Base-by-base conservation (phyloP, 2,888 invertebrate species). In the Drosophila longiperda region DNA sequence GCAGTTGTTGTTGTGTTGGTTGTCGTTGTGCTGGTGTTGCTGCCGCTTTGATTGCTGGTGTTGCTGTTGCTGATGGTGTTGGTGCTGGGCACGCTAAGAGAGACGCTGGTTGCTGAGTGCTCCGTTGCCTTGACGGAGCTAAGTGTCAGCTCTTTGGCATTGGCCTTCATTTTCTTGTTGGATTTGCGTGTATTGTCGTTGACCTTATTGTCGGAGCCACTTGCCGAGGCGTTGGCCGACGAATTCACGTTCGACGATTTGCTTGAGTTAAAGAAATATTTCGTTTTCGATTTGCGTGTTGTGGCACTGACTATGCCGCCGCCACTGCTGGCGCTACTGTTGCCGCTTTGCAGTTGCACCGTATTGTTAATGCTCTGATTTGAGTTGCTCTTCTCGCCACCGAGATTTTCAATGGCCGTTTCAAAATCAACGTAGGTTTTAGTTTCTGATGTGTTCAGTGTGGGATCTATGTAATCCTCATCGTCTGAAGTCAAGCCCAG, bases 401-500 rank as follows among this genome's bases (percentile, higher is more conserved):
- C 74, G 29, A 90, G 80, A 66, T 91, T 90, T 36, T 90, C 91
- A 63, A 87, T 68, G 54, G 83, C 89, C 20, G 91, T 82, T 36
- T 80, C 82, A 63, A 91, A 90, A 38, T 92, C 92, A 11, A 67
- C 68, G 66, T 91, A 91, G 12, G 79, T 79, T 66, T 88, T 91
- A 29, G 59, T 78, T 33, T 83, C 88, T 23, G 76, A 69, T 26
- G 78, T 73, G 33, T 80, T 77, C 59, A 75, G 57, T n/a, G 81
- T 89, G 26, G 96, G 95, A 76, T 95, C 94, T 78, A 95, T 94
- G 91, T 96, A 97, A 89, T 97, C 96, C 93, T 98, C 98, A 94
- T 99, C 98, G 93, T 98, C 98, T 61, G 97, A 97, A 54, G 98
- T 98, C 91, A 99, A 94, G 52, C 98, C 98, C 82, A 99, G 94